Percentiles rank a stretch among this genome's conserved stretches.
Conservation (phyloP, 1,140 invertebrate species). For the Drosophila gunungcola region DNA sequence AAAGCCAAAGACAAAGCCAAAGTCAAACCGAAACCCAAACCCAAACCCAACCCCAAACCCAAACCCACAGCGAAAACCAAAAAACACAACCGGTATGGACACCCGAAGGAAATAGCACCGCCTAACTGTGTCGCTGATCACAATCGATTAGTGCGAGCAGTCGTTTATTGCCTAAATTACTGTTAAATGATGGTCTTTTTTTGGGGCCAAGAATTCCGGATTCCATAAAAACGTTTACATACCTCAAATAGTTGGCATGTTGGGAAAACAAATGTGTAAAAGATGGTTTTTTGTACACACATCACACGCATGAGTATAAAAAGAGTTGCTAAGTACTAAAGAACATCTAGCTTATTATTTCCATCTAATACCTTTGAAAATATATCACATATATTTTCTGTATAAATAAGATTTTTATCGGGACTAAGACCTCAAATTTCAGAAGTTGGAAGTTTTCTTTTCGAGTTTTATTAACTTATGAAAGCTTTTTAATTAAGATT, state of each 20-base stretch:
- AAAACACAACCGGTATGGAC: constrained; percentile 34
- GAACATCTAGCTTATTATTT: no score
- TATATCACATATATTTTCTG: no score
- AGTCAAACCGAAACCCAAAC: constrained; percentile 7
- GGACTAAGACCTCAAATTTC: no score
- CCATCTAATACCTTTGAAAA: no score
- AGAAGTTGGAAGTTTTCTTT: no score
- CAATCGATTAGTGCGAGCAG: constrained; percentile 44
- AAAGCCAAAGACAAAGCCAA: constrained; percentile 2
- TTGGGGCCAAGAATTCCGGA: constrained; percentile 31
- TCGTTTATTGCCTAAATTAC: constrained; percentile 42
- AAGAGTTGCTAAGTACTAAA: no score
- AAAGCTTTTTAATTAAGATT: no score
- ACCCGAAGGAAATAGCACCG: constrained; percentile 41
- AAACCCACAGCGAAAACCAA: no score
- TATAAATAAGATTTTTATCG: no score
- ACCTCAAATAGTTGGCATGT: constrained; percentile 11
- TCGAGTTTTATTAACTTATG: no score
- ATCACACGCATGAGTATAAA: no score
- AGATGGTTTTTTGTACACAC: not conserved
- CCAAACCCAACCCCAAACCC: not conserved
- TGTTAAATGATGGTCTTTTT: constrained; percentile 36
- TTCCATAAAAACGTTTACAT: constrained; percentile 6
- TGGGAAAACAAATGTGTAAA: constrained; percentile 8
- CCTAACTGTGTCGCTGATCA: constrained; percentile 46